A percentile compares a stretch with the other conserved stretches of the same genome.
Conservation (phyloP, 2,797 vertebrate species). For the Gorsachius magnificus region DNA sequence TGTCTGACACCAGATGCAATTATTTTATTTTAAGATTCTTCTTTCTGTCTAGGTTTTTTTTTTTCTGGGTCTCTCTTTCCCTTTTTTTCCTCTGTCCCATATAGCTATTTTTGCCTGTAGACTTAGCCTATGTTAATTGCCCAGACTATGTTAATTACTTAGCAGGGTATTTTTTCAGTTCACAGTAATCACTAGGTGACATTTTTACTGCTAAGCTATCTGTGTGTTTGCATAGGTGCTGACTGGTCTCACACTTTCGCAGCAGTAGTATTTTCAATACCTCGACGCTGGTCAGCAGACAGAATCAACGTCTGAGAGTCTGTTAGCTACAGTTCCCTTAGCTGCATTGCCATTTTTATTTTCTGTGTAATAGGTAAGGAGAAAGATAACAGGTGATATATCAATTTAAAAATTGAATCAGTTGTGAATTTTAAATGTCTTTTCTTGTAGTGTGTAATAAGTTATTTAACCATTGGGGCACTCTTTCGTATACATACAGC, state of each 20-base stretch:
- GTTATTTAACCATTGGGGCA: not conserved
- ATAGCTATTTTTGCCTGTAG: not conserved
- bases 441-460: not conserved
- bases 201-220: slow-evolving; percentile 11
- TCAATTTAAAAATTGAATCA: not conserved
- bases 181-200: not conserved
- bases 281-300: slow-evolving; percentile 22
- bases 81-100: not conserved
- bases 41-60: not conserved
- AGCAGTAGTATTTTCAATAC: slow-evolving; percentile 20
- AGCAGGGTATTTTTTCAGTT: slow-evolving; percentile 5
- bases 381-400: not conserved
- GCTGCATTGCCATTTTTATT: slow-evolving; percentile 15
- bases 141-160: slow-evolving; percentile 16
- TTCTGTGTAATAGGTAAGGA: slow-evolving; percentile 5
- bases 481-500: not conserved
- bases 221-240: slow-evolving; percentile 41
- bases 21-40: not conserved
- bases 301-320: not conserved
- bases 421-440: not conserved
- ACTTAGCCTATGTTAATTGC: slow-evolving; percentile 18
- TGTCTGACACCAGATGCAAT: not conserved
- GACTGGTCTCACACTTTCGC: slow-evolving; percentile 6
- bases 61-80: not conserved
- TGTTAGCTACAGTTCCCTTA: slow-evolving; percentile 2